phyloP scores from a whole-genome alignment of 2,113 vertebrate genomes.

The Clupea harengus region DNA sequence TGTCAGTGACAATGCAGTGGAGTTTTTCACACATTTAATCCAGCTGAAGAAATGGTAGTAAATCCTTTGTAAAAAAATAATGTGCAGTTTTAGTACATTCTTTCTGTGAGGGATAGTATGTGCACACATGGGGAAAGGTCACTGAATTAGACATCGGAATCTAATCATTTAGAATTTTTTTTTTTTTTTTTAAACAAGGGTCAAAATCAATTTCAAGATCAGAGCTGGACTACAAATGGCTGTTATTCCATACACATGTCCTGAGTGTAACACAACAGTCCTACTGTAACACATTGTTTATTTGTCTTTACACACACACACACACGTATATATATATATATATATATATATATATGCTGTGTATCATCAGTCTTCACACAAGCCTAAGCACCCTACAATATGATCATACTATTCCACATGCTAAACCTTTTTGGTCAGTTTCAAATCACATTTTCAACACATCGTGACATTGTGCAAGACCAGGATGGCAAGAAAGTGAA shows the following conservation, averaged over 20 bases:
- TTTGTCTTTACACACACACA: background rate
- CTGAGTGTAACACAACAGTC: background rate
- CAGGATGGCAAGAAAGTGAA: background rate
- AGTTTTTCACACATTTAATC: too few species aligned
- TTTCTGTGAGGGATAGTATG: too few species aligned
- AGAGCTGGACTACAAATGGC: background rate
- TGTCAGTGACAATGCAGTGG: too few species aligned
- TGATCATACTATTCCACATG: background rate
- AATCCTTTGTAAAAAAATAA: too few species aligned
- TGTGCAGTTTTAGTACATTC: too few species aligned
- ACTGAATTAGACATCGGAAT: background rate
- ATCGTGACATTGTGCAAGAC: background rate
- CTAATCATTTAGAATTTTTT: background rate
- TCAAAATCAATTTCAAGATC: background rate
- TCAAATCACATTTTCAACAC: background rate
- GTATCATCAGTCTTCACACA: too few species aligned
- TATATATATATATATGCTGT: too few species aligned
- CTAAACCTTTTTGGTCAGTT: background rate
- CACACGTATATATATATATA: too few species aligned
- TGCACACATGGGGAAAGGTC: background rate
- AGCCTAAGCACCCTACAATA: background rate
- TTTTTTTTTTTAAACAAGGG: too few species aligned
- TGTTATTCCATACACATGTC: too few species aligned
- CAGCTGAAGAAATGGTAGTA: too few species aligned
- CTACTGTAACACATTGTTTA: background rate